A percentile compares a stretch with the other conserved stretches of the same genome.
phyloP scores from a whole-genome alignment of 2,797 vertebrate genomes.

The Neomorphus geoffroyi region DNA sequence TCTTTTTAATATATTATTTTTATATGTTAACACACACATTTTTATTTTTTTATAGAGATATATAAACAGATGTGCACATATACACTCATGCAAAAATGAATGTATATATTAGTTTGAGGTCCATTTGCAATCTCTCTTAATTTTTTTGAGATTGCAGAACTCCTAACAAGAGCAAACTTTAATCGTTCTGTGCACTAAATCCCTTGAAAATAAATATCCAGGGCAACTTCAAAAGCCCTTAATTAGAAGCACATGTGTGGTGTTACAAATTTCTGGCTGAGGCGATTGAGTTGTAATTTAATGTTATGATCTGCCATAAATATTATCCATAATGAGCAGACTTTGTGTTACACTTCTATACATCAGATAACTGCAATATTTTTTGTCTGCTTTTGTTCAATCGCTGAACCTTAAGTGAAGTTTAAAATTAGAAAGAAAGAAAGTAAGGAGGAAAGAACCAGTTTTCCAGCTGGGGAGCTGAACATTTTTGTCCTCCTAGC shows the following conservation, averaged over 20 bases:
- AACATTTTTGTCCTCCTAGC: background rate
- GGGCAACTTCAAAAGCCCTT: constrained; percentile 78
- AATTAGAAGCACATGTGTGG: constrained; percentile 83
- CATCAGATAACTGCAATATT: constrained; percentile 69
- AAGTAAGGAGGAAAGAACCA: background rate
- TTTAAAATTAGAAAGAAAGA: constrained; percentile 48
- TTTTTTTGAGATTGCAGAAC: constrained; percentile 56
- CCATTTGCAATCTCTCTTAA: constrained; percentile 33
- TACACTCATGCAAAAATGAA: constrained; percentile 15
- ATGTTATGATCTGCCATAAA: constrained; percentile 82
- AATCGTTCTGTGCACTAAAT: constrained; percentile 76
- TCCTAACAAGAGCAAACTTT: constrained; percentile 80
- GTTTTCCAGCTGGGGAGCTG: background rate
- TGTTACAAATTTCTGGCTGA: constrained; percentile 73
- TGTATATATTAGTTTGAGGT: constrained; percentile 51
- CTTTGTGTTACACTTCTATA: constrained; percentile 75
- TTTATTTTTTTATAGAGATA: constrained; percentile 16
- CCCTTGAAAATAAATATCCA: constrained; percentile 82
- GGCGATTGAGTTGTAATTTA: constrained; percentile 78
- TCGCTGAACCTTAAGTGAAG: constrained; percentile 49
- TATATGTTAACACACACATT: constrained; percentile 31
- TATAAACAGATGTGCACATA: background rate
- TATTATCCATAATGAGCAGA: constrained; percentile 77
- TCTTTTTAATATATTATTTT: constrained; percentile 60
- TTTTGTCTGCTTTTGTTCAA: constrained; percentile 69